Percentiles rank a stretch among this genome's conserved stretches.
Evolutionary conservation across 2,797 vertebrate genomes (phyloP).

Genomic region (Galagoides demidoff): DNA sequence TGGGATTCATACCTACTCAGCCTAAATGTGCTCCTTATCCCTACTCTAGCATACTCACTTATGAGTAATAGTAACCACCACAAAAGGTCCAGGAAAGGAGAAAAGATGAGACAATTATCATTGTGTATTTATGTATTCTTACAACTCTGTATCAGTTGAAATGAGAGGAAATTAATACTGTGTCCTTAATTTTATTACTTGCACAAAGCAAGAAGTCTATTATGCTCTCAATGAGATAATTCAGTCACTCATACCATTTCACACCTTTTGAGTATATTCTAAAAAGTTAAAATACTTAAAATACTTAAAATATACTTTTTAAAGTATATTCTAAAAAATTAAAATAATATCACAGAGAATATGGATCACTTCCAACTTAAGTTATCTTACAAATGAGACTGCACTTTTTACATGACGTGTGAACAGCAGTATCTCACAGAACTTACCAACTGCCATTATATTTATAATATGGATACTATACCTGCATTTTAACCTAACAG

Average conservation of each 20-base stretch:
- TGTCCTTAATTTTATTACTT: background rate
- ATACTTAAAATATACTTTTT: no score
- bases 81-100: background rate
- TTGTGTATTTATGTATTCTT: background rate
- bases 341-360: background rate
- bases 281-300: background rate
- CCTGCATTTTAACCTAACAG: background rate
- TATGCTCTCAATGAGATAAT: background rate
- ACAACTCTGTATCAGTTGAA: background rate
- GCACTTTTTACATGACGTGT: background rate
- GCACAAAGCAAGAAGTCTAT: background rate
- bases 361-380: background rate
- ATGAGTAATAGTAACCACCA: background rate
- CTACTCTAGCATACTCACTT: background rate
- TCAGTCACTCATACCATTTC: background rate
- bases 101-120: background rate
- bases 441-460: background rate
- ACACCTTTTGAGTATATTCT: background rate
- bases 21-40: background rate
- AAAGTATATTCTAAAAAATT: background rate
- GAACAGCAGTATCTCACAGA: background rate
- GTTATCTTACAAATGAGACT: background rate
- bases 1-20: background rate
- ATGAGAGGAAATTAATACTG: background rate
- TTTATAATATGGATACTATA: background rate